phyloP scores from a whole-genome alignment of 2,888 invertebrate species.

The Drosophila longiperda region DNA sequence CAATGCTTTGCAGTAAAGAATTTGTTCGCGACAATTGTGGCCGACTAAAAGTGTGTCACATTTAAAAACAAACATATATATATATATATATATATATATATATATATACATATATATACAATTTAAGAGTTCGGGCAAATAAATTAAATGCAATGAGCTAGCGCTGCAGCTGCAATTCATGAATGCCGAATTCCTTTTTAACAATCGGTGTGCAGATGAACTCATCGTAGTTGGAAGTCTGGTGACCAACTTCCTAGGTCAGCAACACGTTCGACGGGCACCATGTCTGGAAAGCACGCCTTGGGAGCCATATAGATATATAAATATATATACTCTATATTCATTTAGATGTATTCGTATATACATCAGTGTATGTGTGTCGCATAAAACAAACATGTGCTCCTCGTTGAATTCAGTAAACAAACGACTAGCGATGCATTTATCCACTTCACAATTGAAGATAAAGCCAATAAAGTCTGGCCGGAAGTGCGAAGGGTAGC shows the following conservation, averaged over 20 bases:
- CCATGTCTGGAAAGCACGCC: neutral
- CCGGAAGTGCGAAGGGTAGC: slow-evolving; percentile 59
- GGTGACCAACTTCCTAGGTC: neutral
- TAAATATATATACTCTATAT: neutral
- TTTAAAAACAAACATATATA: neutral
- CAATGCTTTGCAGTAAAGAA: neutral
- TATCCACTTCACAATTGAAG: slow-evolving; percentile 42
- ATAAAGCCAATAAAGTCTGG: slow-evolving; percentile 38
- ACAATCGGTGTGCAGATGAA: neutral
- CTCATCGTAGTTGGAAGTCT: neutral
- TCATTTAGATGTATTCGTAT: neutral
- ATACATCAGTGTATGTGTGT: neutral
- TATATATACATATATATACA: slow-evolving; percentile 19
- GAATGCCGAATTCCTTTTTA: neutral
- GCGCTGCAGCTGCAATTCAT: neutral
- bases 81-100: slow-evolving; percentile 2
- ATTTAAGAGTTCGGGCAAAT: neutral
- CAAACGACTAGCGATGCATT: slow-evolving; percentile 11
- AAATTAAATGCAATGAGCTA: neutral
- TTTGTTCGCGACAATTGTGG: slow-evolving; percentile 7
- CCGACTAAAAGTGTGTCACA: slow-evolving; percentile 33
- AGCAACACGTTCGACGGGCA: neutral
- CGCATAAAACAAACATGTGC: slow-evolving; percentile 45
- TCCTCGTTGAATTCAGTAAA: slow-evolving; percentile 25
- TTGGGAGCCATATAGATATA: slow-evolving; percentile 42